Percentiles rank a stretch among this genome's conserved stretches.
These are phyloP conservation scores for Connochaetes taurinus DNA, from an alignment of 2,113 vertebrate species.

Conservation along the genomic window DNA sequence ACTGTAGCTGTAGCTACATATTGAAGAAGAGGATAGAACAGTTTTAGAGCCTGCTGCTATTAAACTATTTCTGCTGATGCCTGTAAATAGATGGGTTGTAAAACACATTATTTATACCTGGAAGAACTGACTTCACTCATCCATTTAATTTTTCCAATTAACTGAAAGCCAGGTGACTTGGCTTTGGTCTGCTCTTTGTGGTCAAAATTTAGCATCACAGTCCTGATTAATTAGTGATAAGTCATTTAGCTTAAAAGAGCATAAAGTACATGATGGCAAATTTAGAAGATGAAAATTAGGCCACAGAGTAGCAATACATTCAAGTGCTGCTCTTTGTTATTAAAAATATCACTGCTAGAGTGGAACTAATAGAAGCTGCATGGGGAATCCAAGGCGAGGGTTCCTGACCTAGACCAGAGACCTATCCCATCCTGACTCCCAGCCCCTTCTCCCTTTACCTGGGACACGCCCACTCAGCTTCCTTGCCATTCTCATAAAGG, in stretches of 20 bases:
- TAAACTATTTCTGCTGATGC: slow-evolving; percentile 14
- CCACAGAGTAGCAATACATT: background rate
- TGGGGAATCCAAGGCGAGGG: background rate
- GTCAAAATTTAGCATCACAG: slow-evolving; percentile 37
- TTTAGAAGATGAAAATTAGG: slow-evolving; percentile 28
- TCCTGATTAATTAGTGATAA: slow-evolving; percentile 61
- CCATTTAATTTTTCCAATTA: slow-evolving; percentile 49
- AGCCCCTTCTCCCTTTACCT: background rate
- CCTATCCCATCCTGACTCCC: background rate
- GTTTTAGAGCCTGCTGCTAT: background rate
- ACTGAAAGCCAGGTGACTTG: slow-evolving; percentile 50
- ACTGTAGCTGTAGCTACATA: background rate
- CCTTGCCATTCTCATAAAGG: background rate
- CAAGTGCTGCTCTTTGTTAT: background rate
- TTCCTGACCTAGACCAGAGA: background rate
- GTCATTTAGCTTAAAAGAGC: slow-evolving; percentile 40
- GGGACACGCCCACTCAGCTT: background rate
- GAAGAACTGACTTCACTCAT: background rate
- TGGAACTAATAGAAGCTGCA: background rate
- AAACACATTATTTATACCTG: slow-evolving; percentile 18
- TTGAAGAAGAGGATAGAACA: background rate
- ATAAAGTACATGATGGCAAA: slow-evolving; percentile 29
- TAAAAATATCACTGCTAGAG: background rate
- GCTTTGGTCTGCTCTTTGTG: slow-evolving; percentile 20
- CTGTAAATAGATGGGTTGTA: slow-evolving; percentile 7